These are phyloP conservation scores for Protonemura montana DNA, from an alignment of 2,888 invertebrate species.

Conservation along the genomic window DNA sequence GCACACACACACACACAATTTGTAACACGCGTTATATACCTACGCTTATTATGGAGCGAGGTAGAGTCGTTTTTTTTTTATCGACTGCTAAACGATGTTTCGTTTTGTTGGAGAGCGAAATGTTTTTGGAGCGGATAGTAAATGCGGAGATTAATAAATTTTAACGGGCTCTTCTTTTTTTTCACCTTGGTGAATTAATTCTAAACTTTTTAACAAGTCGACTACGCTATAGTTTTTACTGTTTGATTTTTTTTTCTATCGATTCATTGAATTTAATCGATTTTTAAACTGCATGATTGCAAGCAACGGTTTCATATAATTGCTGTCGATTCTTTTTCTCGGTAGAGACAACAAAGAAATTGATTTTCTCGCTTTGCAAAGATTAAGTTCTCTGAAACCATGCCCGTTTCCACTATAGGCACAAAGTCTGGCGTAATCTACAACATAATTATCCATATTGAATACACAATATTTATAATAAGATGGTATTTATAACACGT, in stretches of 20 bases:
- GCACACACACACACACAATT: not conserved
- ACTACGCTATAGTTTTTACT: not conserved
- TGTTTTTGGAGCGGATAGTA: not conserved
- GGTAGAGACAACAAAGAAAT: not conserved
- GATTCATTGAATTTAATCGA: not conserved
- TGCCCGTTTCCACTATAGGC: not conserved
- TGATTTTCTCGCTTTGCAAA: not conserved
- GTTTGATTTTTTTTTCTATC: not conserved
- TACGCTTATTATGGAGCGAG: not conserved
- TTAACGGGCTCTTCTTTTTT: not conserved
- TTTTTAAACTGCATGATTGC: not conserved
- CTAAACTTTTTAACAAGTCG: not conserved
- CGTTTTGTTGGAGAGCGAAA: not conserved
- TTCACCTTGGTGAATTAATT: constrained; percentile 3
- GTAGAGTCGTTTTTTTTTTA: not conserved
- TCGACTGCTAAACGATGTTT: not conserved
- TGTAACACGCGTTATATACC: not conserved
- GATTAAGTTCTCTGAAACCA: not conserved
- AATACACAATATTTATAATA: not conserved
- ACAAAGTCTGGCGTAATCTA: not conserved
- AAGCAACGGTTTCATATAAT: not conserved
- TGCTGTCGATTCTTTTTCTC: not conserved
- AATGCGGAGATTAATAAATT: not conserved
- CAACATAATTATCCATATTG: not conserved
- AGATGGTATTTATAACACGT: not conserved